phyloP scores from a whole-genome alignment of 1,140 invertebrate genomes.

The Anastrepha ludens region DNA sequence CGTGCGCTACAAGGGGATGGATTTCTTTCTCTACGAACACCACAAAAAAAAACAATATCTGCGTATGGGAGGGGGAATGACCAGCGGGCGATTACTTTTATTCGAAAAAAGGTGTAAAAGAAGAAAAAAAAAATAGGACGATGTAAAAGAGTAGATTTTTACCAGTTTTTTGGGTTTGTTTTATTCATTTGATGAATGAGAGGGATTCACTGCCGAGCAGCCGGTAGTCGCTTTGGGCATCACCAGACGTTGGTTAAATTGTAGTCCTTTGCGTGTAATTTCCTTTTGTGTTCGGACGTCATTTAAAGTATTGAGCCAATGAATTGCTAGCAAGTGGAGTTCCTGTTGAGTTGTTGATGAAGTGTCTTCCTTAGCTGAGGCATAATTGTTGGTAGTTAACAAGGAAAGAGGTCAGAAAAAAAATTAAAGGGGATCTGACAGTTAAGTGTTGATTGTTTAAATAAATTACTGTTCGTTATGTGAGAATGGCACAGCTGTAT shows the following conservation, averaged over 20 bases:
- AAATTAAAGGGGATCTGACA: neutral
- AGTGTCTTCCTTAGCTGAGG: slow-evolving; percentile 1
- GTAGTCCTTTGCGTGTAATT: slow-evolving; percentile 37
- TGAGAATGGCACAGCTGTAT: slow-evolving; percentile 35
- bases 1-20: neutral
- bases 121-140: slow-evolving; percentile 10
- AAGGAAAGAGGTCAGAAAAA: neutral
- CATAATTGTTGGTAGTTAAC: neutral
- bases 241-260: slow-evolving; percentile 16
- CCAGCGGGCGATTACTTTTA: slow-evolving; percentile 39
- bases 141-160: slow-evolving; percentile 18
- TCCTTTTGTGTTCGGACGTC: slow-evolving; percentile 25
- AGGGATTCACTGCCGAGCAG: neutral
- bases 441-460: slow-evolving; percentile 44
- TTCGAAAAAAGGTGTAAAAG: neutral
- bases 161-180: slow-evolving; percentile 30
- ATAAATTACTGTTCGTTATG: slow-evolving; percentile 34
- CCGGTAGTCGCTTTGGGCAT: slow-evolving; percentile 2
- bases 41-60: neutral
- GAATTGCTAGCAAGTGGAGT: slow-evolving; percentile 23
- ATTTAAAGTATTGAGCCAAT: neutral
- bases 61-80: neutral
- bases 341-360: slow-evolving; percentile 49
- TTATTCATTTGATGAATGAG: slow-evolving; percentile 38
- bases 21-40: neutral